Evolutionary conservation across 2,888 invertebrate genomes (phyloP).

Genomic region (Orgyia antiqua): DNA sequence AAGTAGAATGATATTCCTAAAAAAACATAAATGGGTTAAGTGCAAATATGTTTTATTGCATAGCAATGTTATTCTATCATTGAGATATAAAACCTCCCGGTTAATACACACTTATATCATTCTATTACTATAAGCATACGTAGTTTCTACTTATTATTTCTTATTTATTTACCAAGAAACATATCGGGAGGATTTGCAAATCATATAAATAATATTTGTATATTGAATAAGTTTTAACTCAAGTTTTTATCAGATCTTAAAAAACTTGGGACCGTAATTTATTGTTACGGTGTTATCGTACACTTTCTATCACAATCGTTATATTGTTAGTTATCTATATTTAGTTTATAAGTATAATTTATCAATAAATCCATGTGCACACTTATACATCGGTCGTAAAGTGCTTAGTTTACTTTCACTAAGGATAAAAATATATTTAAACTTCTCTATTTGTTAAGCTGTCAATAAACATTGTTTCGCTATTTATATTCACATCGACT

Average conservation of each 20-base stretch:
- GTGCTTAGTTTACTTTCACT: constrained; percentile 20
- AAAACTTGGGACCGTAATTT: constrained; percentile 39
- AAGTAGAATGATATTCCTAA: constrained; percentile 21
- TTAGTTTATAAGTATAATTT: constrained; percentile 14
- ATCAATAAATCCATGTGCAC: constrained; percentile 20
- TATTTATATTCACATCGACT: too few species aligned
- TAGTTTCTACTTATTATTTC: constrained; percentile 7
- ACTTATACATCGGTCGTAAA: constrained; percentile 20
- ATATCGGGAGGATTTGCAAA: constrained; percentile 10
- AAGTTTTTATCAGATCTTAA: constrained; percentile 25
- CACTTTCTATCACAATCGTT: constrained; percentile 25
- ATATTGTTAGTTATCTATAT: constrained; percentile 17
- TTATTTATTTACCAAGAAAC: constrained; percentile 7
- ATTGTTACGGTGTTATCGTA: constrained; percentile 30
- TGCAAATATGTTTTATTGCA: constrained; percentile 32
- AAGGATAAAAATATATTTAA: constrained; percentile 15
- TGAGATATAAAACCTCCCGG: constrained; percentile 13
- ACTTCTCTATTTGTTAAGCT: too few species aligned
- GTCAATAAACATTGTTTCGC: too few species aligned
- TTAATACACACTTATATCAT: constrained; percentile 5
- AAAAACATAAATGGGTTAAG: constrained; percentile 28
- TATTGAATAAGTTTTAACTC: constrained; percentile 19
- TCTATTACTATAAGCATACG: constrained; percentile 7
- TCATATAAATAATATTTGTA: constrained; percentile 10
- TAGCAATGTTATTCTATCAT: constrained; percentile 18